phyloP scores from a whole-genome alignment of 2,113 vertebrate species.

The Raja brachyura region DNA sequence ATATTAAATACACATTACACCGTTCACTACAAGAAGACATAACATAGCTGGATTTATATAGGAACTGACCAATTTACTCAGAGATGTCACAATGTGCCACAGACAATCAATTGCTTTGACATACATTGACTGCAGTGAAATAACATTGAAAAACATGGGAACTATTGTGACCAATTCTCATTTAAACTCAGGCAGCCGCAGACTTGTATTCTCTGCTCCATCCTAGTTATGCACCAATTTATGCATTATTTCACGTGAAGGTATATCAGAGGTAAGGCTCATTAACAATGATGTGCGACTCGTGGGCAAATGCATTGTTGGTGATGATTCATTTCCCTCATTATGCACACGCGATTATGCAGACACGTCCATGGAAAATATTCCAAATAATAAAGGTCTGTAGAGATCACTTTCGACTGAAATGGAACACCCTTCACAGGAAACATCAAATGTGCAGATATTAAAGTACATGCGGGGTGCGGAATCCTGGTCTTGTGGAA shows the following conservation, averaged over 20 bases:
- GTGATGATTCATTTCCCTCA: conserved; percentile 22
- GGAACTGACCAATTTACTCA: background rate
- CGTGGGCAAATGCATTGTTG: background rate
- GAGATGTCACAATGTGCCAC: background rate
- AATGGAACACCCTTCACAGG: conserved; percentile 16
- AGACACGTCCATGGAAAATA: conserved; percentile 11
- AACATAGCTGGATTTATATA: background rate
- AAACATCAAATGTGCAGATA: background rate
- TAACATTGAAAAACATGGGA: background rate
- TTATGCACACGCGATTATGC: conserved; percentile 9
- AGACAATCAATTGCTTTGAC: background rate
- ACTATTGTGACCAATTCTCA: background rate
- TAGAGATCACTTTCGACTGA: conserved; percentile 1
- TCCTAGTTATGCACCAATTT: background rate
- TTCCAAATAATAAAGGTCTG: conserved; percentile 18
- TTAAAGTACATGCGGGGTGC: background rate
- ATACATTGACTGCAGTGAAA: background rate
- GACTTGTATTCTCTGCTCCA: background rate
- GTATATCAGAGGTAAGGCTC: background rate
- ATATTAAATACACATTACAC: background rate
- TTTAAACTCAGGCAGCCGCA: background rate
- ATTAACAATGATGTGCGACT: conserved; percentile 9
- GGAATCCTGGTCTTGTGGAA: background rate
- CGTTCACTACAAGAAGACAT: background rate
- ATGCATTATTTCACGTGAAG: background rate